These are phyloP conservation scores for Diacarnus erythraeanus DNA, from an alignment of 37 sponge, comb jelly and placozoan species.

Conservation along the genomic window DNA sequence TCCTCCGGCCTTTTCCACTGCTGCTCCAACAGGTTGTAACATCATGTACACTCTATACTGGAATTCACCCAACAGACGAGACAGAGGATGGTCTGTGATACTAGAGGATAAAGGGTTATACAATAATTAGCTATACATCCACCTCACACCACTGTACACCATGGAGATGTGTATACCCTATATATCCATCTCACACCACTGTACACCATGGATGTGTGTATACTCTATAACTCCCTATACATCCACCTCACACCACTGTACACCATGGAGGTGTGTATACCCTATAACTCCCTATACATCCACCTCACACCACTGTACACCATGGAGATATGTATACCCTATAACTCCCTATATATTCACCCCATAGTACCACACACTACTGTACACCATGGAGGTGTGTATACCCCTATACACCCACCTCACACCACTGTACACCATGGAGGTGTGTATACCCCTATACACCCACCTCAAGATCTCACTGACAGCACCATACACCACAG, in stretches of 20 bases:
- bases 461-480: conserved; percentile 61
- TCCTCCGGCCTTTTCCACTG: conserved; percentile 41
- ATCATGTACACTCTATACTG: conserved; percentile 60
- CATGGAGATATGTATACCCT: background rate
- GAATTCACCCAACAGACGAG: conserved; percentile 63
- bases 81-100: conserved; percentile 68
- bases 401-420: too few species aligned
- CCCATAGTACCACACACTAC: background rate
- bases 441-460: too few species aligned
- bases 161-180: background rate
- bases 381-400: background rate
- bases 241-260: background rate
- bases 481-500: conserved; percentile 32
- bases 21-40: conserved; percentile 45
- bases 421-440: conserved; percentile 6
- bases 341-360: background rate
- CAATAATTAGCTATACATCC: background rate
- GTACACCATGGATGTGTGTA: background rate
- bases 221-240: background rate
- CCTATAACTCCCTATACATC: background rate
- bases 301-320: background rate
- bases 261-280: background rate
- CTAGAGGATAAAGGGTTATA: conserved; percentile 24
- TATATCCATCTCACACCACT: background rate
- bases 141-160: background rate